Base-by-base conservation (phyloP, 2,113 vertebrate genomes). In the Micromys minutus region DNA sequence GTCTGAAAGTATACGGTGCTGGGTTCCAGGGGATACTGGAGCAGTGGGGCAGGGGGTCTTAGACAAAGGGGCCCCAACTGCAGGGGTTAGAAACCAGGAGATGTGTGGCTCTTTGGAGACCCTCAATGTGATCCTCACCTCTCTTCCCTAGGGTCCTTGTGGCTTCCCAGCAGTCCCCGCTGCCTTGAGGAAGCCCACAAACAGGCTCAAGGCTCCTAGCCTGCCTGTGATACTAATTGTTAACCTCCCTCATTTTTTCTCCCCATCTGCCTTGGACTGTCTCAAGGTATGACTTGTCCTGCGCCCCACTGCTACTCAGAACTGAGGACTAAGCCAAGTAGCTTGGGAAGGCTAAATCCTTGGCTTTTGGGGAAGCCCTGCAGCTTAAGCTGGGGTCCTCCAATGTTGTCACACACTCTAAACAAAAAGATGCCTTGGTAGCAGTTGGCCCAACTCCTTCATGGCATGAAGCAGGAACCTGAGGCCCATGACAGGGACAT, bases 181-280 rank as follows among this genome's bases (percentile, higher is more conserved):
- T 91, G 55, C 83, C 0, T 2, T 72, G 0, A 16, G 92, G 93
- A 91, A 93, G 86, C 92, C 96, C 57, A 52, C 95, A 88, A 85
- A 95, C 0, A 0, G n/a, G 61, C 83, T 31, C 9, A 45, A 75
- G 71, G 88, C 74, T 61, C 74, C 0, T 3, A 42, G 85, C 90
- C 90, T 74, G 95, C 39, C 69, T 10, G 0, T 45, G 0, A 65
- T 96, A 95, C 95, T 96, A 96, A 96, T 76, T 91, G 83, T 96
- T 97, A 96, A 95, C 85, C 89, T 96, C 77, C 75, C 86, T 97
- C 96, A 89, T 94, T 96, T 94, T 92, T 94, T 89, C 87, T 87
- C 15, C 80, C 80, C 76, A 24, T 97, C 81, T 96, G 80, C 50
- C 0, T 42, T 7, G 84, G 80, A 61, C 83, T 55, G 87, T 42